phyloP scores from a whole-genome alignment of 2,797 vertebrate species.

The Ambastaia sidthimunki region DNA sequence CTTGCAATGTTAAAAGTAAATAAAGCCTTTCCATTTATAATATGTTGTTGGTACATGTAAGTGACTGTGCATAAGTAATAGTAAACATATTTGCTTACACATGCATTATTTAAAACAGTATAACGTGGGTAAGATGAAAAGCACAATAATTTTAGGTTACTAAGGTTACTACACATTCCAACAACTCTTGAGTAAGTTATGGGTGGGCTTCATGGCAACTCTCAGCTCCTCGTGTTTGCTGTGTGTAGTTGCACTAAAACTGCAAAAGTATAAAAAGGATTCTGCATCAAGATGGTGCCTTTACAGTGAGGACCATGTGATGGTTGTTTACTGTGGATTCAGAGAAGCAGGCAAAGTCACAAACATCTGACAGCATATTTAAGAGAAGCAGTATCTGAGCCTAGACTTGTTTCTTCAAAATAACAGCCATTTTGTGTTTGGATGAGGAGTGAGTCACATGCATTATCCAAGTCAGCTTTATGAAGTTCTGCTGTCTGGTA shows the following conservation, averaged over 20 bases:
- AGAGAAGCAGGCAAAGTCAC: not conserved
- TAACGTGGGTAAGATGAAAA: not conserved
- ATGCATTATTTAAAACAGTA: not conserved
- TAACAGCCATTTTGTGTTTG: slow-evolving; percentile 10
- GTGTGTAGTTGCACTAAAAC: not conserved
- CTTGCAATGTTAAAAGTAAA: too few relatives aligned
- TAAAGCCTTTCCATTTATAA: too few relatives aligned
- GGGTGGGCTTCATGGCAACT: not conserved
- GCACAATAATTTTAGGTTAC: too few relatives aligned
- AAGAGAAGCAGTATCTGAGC: too few relatives aligned
- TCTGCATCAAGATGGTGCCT: not conserved
- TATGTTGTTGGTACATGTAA: too few relatives aligned
- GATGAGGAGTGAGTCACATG: not conserved
- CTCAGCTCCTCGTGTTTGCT: not conserved
- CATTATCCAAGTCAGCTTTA: not conserved
- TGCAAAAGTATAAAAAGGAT: not conserved
- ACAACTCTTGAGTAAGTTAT: not conserved
- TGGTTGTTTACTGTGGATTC: not conserved
- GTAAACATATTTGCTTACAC: too few relatives aligned
- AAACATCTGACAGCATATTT: not conserved
- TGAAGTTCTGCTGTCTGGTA: not conserved
- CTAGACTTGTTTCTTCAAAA: not conserved
- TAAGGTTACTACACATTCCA: not conserved
- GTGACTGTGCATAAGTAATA: too few relatives aligned
- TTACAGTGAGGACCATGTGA: not conserved